Conservation (phyloP, 2,888 invertebrate genomes). For the Iphiclides podalirius region DNA sequence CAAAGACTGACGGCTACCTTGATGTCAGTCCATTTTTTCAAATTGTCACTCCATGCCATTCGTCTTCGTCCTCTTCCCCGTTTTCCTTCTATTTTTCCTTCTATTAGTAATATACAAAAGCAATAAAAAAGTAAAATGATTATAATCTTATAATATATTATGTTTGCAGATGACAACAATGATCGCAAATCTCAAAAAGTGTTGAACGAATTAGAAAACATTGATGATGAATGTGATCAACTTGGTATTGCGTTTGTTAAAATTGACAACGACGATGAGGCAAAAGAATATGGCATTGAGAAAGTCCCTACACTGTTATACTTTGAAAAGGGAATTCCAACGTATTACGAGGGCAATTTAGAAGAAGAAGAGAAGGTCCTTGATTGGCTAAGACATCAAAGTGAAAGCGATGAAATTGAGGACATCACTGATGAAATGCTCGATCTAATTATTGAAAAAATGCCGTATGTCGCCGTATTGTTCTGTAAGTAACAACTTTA, state of each 20-base stretch:
- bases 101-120: too few relatives aligned
- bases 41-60: too few relatives aligned
- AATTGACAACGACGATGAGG: conserved; percentile 94
- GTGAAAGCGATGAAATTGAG: conserved; percentile 94
- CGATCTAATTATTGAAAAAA: conserved; percentile 92
- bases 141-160: too few relatives aligned
- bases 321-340: conserved; percentile 88
- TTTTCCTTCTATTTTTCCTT: too few relatives aligned
- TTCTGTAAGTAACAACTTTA: conserved; percentile 88
- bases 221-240: conserved; percentile 95
- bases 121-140: too few relatives aligned
- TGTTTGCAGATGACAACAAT: conserved; percentile 88
- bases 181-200: conserved; percentile 92
- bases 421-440: conserved; percentile 97
- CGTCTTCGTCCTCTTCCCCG: too few relatives aligned
- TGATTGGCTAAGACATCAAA: conserved; percentile 91
- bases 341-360: conserved; percentile 89
- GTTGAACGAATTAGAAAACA: conserved; percentile 93
- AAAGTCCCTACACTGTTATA: conserved; percentile 92
- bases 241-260: conserved; percentile 95
- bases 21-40: too few relatives aligned
- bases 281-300: conserved; percentile 94
- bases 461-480: conserved; percentile 92
- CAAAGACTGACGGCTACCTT: too few relatives aligned
- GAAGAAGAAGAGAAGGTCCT: conserved; percentile 94